Evolutionary conservation across 2,888 invertebrate species (phyloP).

Genomic region (Kuschelorhynchus macadamiae): DNA sequence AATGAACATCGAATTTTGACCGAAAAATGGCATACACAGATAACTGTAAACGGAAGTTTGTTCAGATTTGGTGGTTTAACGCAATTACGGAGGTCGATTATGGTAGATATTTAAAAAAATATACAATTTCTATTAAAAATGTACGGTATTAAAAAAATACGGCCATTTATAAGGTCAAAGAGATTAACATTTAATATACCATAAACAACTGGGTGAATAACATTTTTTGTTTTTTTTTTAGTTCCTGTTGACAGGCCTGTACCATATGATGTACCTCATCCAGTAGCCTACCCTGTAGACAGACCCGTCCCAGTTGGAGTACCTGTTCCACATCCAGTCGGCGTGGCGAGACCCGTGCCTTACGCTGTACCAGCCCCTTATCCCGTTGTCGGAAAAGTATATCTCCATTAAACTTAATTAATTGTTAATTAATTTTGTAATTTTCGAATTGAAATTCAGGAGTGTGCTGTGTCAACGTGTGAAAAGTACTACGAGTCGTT

Average conservation of each 20-base stretch:
- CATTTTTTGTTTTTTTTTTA: slow-evolving; percentile 62
- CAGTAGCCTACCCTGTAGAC: slow-evolving; percentile 60
- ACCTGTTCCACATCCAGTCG: slow-evolving; percentile 59
- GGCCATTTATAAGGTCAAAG: no score
- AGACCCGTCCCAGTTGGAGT: slow-evolving; percentile 61
- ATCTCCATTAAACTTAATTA: neutral
- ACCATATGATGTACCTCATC: slow-evolving; percentile 60
- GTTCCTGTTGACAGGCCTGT: slow-evolving; percentile 70
- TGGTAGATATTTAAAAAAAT: no score
- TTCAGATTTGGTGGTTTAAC: no score
- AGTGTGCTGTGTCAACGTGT: neutral
- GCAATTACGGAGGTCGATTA: no score
- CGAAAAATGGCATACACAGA: no score
- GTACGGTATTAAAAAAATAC: no score
- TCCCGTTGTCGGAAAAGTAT: slow-evolving; percentile 41
- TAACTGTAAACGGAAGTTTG: no score
- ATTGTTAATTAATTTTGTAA: neutral
- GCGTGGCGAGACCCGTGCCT: slow-evolving; percentile 55
- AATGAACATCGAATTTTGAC: no score
- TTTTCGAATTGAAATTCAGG: no score
- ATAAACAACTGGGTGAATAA: no score
- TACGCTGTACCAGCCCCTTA: slow-evolving; percentile 50
- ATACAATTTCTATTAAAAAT: no score
- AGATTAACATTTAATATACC: no score
- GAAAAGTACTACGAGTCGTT: slow-evolving; percentile 25